These are phyloP conservation scores for Polietes domitor DNA, from an alignment of 2,888 invertebrate genomes.

Conservation along the genomic window DNA sequence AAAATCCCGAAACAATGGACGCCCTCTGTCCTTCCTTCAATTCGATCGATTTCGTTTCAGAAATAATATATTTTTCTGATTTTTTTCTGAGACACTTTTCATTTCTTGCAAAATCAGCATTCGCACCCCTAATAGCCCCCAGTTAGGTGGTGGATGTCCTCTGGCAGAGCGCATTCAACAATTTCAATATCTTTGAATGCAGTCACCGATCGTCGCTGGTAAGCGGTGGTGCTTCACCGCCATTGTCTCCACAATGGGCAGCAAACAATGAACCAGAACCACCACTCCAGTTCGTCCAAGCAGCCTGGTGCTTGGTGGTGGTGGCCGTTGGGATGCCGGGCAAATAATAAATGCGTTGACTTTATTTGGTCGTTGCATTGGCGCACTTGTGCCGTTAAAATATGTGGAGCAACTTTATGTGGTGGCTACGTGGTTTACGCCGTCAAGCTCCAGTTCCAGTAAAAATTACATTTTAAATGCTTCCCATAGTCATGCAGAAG, in stretches of 20 bases:
- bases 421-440: conserved; percentile 16
- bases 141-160: background rate
- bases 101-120: background rate
- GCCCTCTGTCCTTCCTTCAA: too few species aligned
- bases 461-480: conserved; percentile 65
- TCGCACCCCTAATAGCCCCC: background rate
- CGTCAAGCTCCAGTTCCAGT: conserved; percentile 5
- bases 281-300: too few species aligned
- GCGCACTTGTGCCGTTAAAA: conserved; percentile 67
- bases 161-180: background rate
- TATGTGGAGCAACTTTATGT: conserved; percentile 61
- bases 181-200: background rate
- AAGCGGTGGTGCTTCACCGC: conserved; percentile 9
- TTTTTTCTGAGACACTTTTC: too few species aligned
- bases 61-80: too few species aligned
- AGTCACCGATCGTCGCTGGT: conserved; percentile 7
- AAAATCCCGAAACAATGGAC: too few species aligned
- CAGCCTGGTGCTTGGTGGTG: background rate
- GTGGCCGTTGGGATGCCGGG: conserved; percentile 26
- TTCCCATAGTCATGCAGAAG: conserved; percentile 66
- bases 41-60: too few species aligned
- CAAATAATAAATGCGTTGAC: conserved; percentile 66
- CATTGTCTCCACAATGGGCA: background rate
- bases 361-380: conserved; percentile 63
- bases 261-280: background rate